Evolutionary conservation across 2,113 vertebrate species (phyloP).

Genomic region (Acrocephalus arundinaceus): DNA sequence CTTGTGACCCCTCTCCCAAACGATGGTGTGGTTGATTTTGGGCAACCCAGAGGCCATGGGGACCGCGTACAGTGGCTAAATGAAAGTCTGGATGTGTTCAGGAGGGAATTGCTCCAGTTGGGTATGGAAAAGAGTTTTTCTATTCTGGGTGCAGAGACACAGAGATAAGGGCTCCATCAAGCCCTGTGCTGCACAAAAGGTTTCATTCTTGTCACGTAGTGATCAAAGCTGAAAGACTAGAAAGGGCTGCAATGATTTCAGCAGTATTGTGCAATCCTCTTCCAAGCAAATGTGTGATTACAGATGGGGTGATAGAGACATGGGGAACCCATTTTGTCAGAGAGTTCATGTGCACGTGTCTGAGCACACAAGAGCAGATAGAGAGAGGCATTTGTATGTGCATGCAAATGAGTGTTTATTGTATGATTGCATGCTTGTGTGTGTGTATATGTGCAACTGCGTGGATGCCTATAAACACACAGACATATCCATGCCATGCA

Average conservation of each 20-base stretch:
- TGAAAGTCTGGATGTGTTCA: background rate
- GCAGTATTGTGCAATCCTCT: slow-evolving; percentile 16
- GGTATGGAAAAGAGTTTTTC: slow-evolving; percentile 22
- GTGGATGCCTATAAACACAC: background rate
- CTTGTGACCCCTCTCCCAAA: background rate
- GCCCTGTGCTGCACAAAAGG: slow-evolving; percentile 14
- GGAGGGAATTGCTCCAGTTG: background rate
- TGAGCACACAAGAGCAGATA: background rate
- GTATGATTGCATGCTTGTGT: background rate
- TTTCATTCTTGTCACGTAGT: slow-evolving; percentile 49
- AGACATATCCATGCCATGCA: background rate
- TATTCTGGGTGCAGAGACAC: background rate
- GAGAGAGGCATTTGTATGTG: background rate
- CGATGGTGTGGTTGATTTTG: background rate
- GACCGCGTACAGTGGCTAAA: background rate
- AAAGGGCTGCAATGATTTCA: slow-evolving; percentile 16
- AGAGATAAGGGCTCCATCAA: slow-evolving; percentile 45
- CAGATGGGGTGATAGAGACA: background rate
- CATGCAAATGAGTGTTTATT: background rate
- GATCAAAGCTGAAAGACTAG: slow-evolving; percentile 1
- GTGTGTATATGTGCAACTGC: background rate
- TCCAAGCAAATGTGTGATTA: background rate
- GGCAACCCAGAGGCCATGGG: background rate
- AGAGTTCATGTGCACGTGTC: rapidly evolving
- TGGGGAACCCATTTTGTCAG: background rate